These are phyloP conservation scores for Drosophila ercepeae DNA, from an alignment of 1,140 invertebrate genomes.

Conservation along the genomic window DNA sequence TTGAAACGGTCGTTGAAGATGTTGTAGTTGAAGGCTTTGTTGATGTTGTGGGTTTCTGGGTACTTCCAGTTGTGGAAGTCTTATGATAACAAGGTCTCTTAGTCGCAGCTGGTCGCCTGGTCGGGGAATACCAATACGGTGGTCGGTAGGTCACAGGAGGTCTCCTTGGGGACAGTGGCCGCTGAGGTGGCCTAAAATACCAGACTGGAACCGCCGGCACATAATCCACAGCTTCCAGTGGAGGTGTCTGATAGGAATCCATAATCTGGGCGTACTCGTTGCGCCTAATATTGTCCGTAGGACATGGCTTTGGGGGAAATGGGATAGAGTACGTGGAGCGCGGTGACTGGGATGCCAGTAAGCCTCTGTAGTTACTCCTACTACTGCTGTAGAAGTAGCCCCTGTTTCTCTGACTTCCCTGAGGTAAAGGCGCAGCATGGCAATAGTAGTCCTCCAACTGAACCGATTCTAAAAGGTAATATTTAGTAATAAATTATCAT, in stretches of 20 bases:
- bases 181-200: background rate
- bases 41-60: background rate
- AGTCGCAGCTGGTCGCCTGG: background rate
- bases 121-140: conserved; percentile 20
- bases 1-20: background rate
- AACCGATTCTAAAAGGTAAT: background rate
- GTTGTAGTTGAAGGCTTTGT: background rate
- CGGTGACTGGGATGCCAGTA: background rate
- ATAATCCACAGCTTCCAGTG: background rate
- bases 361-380: background rate
- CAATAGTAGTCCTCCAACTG: background rate
- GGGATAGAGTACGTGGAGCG: background rate
- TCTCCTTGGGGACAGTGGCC: background rate
- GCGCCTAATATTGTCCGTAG: background rate
- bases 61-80: background rate
- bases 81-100: conserved; percentile 2
- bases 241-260: background rate
- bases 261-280: background rate
- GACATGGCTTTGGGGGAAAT: background rate
- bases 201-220: conserved; percentile 4
- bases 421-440: background rate
- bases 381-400: background rate
- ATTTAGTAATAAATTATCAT: background rate
- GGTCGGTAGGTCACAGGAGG: conserved; percentile 6
- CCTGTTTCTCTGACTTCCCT: background rate